Base-by-base conservation (phyloP, 2,113 vertebrate genomes). In the Chrysemys picta region DNA sequence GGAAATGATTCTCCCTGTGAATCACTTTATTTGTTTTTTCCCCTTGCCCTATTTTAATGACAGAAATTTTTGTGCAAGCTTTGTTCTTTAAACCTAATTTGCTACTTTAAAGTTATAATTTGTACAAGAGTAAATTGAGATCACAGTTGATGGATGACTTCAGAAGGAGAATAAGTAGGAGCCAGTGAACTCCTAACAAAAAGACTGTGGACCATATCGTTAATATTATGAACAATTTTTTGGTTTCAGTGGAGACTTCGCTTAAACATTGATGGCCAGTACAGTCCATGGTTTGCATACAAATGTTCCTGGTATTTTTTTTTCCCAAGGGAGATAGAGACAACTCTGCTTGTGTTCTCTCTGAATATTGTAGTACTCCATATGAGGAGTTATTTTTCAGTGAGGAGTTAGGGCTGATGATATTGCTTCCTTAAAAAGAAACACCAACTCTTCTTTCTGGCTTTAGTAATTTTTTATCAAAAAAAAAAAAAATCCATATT, bases 251-350 rank as follows among this genome's bases (percentile, higher is more conserved):
- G n/a, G 25, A 4, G 2, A 1, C 27, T 89, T 81, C 81, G 24
- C 29, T 90, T 95, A 31, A 80, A 85, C 93, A 62, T n/a, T 69
- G 35, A 69, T 75, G 35, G 62, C 62, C 62, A n/a, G 62, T n/a
- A 69, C 31, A 13, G 31, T 35, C 14, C 31, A 17, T n/a, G 62
- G 8, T 69, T 69, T n/a, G 35, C 31, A 69, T n/a, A 69, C 59
- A 69, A 69, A n/a, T 69, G 62, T 69, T n/a, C 6, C 7, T 65
- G 62, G 7, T 19, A n/a, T 17, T n/a, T 31, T 69, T 62, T 62
- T 69, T 69, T 10, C 31, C 62, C 31, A 69, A 65, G 7, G 29
- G 59, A 69, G 16, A 69, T 17, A 65, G 59, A 62, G 29, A 29
- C 59, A 19, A n/a, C 62, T 69, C 31, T 69, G 17, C 62, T 69